phyloP scores from a whole-genome alignment of 2,888 invertebrate genomes.

The Endotricha flammealis region DNA sequence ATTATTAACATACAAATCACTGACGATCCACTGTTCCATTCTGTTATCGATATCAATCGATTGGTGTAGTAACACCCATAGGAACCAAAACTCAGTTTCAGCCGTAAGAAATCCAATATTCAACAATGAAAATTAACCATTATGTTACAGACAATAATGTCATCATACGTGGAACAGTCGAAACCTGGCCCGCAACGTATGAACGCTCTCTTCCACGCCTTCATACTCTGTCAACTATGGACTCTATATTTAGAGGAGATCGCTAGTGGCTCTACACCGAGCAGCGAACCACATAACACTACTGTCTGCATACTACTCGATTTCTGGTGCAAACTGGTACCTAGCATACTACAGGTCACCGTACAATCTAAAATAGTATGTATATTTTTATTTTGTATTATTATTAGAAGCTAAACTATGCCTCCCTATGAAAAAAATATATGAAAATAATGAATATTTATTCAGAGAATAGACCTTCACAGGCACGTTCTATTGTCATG shows the following conservation, averaged over 20 bases:
- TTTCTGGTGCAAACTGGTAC: conserved; percentile 99
- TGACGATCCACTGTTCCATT: no score
- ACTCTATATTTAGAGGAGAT: conserved; percentile 97
- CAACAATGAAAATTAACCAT: no score
- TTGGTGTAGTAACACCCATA: no score
- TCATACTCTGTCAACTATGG: conserved; percentile 99
- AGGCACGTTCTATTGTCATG: no score
- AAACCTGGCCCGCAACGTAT: conserved; percentile 89
- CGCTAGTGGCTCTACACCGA: conserved; percentile 81
- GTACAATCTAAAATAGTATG: conserved; percentile 87
- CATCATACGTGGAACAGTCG: conserved; percentile 97
- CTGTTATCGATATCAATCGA: no score
- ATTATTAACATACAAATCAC: no score
- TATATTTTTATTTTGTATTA: conserved; percentile 20
- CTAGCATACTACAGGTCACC: conserved; percentile 94
- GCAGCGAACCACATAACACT: conserved; percentile 83
- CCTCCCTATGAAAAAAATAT: no score
- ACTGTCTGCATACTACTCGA: conserved; percentile 92
- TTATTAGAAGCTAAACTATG: no score
- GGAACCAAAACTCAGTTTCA: no score
- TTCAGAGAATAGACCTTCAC: no score
- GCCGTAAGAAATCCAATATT: no score
- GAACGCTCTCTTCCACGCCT: conserved; percentile 97
- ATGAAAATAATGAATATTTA: no score
- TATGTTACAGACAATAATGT: conserved; percentile 87